Percentiles rank a stretch among this genome's conserved stretches.
Conservation (phyloP, 2,888 invertebrate species). For the Drosophila siamana region DNA sequence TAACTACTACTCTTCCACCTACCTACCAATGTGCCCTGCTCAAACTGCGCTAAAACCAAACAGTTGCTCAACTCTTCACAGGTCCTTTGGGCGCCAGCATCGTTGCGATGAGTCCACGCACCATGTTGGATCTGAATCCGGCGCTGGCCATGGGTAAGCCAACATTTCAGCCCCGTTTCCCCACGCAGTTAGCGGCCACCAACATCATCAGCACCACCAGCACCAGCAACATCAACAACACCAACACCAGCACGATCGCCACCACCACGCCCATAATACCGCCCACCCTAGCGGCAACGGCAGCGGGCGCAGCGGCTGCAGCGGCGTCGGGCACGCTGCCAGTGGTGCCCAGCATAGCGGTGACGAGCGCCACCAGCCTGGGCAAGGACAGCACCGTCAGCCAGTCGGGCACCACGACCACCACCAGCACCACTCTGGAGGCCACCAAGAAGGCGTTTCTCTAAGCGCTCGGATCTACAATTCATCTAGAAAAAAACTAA, state of each 20-base stretch:
- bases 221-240: slow-evolving; percentile 15
- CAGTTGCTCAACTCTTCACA: slow-evolving; percentile 82
- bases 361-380: slow-evolving; percentile 66
- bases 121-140: slow-evolving; percentile 85
- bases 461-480: slow-evolving; percentile 20
- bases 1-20: slow-evolving; percentile 27
- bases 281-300: slow-evolving; percentile 28
- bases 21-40: slow-evolving; percentile 1
- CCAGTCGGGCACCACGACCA: slow-evolving; percentile 47
- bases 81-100: slow-evolving; percentile 86
- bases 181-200: slow-evolving; percentile 68
- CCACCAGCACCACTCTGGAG: slow-evolving; percentile 56
- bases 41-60: slow-evolving; percentile 58
- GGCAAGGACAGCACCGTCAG: slow-evolving; percentile 58
- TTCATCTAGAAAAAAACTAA: too few relatives aligned
- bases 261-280: slow-evolving; percentile 19
- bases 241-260: slow-evolving; percentile 41
- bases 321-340: slow-evolving; percentile 49
- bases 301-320: slow-evolving; percentile 39
- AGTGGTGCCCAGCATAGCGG: slow-evolving; percentile 68
- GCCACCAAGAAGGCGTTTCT: slow-evolving; percentile 71
- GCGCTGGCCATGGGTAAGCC: slow-evolving; percentile 85
- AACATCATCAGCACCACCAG: slow-evolving; percentile 36
- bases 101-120: slow-evolving; percentile 85
- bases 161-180: slow-evolving; percentile 81